Conservation (phyloP, 2,113 vertebrate genomes). For the Oncorhynchus nerka region DNA sequence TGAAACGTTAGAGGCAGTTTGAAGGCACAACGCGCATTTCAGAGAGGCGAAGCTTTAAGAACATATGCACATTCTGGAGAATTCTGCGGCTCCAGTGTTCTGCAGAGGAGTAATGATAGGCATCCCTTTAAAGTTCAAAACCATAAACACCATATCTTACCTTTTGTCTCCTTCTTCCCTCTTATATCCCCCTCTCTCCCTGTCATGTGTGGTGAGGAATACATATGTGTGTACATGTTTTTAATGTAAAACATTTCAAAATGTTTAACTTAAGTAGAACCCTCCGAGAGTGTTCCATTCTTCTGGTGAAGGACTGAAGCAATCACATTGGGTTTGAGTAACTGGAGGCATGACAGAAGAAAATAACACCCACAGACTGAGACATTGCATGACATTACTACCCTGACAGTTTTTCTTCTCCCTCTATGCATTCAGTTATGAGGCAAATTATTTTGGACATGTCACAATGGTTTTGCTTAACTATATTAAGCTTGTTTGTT, state of each 20-base stretch:
- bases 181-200: not conserved
- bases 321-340: conserved; percentile 36
- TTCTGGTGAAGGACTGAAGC: conserved; percentile 32
- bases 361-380: conserved; percentile 9
- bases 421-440: conserved; percentile 50
- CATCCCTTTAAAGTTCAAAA: conserved; percentile 45
- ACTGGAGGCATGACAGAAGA: conserved; percentile 18
- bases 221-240: conserved; percentile 22
- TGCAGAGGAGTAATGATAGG: conserved; percentile 22
- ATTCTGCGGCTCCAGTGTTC: conserved; percentile 5
- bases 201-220: conserved; percentile 8
- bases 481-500: conserved; percentile 70
- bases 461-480: conserved; percentile 63
- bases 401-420: not conserved
- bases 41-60: not conserved
- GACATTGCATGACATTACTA: not conserved
- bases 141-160: conserved; percentile 47
- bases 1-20: not conserved
- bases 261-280: not conserved
- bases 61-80: conserved; percentile 22
- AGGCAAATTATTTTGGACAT: conserved; percentile 67
- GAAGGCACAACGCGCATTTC: not conserved
- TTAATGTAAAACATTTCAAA: conserved; percentile 22
- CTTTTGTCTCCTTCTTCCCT: conserved; percentile 21
- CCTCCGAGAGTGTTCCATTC: conserved; percentile 12